Evolutionary conservation across 2,888 invertebrate species (phyloP).

Genomic region (Philereme transversata): DNA sequence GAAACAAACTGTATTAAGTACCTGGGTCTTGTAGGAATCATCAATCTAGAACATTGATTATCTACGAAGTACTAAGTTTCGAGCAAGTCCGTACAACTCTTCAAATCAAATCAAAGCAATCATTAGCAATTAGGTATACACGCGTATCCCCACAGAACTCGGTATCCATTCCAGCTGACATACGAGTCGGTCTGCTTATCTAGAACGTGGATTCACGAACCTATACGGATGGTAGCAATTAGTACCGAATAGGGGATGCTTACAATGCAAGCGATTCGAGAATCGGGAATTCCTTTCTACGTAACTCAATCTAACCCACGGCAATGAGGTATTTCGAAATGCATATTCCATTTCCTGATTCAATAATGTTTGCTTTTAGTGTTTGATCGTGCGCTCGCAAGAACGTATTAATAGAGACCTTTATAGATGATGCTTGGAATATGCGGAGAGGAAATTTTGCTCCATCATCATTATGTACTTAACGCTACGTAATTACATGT

Average conservation of each 20-base stretch:
- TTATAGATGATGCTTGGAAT: neutral
- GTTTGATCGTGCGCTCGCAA: slow-evolving; percentile 12
- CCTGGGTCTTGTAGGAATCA: no score
- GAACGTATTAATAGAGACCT: neutral
- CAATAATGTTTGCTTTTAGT: slow-evolving; percentile 19
- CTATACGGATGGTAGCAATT: slow-evolving; percentile 30
- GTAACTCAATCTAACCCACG: slow-evolving; percentile 26
- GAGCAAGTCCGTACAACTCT: slow-evolving; percentile 17
- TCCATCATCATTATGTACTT: neutral
- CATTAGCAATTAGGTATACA: slow-evolving; percentile 23
- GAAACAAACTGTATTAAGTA: no score
- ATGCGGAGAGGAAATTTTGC: neutral
- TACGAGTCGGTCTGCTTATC: slow-evolving; percentile 25
- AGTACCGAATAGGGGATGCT: slow-evolving; percentile 31
- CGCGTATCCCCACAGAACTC: slow-evolving; percentile 21
- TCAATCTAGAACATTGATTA: no score
- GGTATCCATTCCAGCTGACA: slow-evolving; percentile 29
- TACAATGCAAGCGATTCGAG: slow-evolving; percentile 31
- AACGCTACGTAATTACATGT: neutral
- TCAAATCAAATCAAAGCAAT: slow-evolving; percentile 17
- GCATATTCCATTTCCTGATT: slow-evolving; percentile 24
- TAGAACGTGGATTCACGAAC: slow-evolving; percentile 25
- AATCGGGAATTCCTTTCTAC: slow-evolving; percentile 28
- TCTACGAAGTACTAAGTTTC: neutral
- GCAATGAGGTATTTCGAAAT: slow-evolving; percentile 29